Conservation (phyloP, 2,888 invertebrate species). For the Sabatieria punctata region DNA sequence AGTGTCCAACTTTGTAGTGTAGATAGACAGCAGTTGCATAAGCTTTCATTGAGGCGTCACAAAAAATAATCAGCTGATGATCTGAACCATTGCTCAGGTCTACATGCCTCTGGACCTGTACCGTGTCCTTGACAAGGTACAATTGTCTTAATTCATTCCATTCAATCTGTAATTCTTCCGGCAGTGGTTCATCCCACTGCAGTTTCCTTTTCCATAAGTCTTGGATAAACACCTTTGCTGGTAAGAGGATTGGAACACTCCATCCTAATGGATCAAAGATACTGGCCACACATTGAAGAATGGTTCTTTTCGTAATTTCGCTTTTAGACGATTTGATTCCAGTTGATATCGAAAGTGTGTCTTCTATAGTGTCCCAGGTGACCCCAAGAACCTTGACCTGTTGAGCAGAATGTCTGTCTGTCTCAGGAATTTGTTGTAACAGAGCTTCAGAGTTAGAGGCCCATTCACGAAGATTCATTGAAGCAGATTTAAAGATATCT, state of each 20-base stretch:
- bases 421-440: background rate
- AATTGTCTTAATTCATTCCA: background rate
- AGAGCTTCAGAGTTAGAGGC: background rate
- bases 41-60: slow-evolving; percentile 15
- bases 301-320: slow-evolving; percentile 10
- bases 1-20: background rate
- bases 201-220: slow-evolving; percentile 15
- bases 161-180: slow-evolving; percentile 4
- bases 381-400: slow-evolving; percentile 6
- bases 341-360: background rate
- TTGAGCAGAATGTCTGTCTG: background rate
- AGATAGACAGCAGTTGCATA: slow-evolving; percentile 16
- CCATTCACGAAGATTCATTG: slow-evolving; percentile 10
- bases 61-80: slow-evolving; percentile 13
- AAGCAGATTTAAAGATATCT: slow-evolving; percentile 8
- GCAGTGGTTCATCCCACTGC: slow-evolving; percentile 17
- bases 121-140: background rate
- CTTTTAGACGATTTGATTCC: background rate
- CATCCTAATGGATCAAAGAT: slow-evolving; percentile 16
- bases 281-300: slow-evolving; percentile 13
- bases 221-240: slow-evolving; percentile 18
- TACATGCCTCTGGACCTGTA: background rate
- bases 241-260: slow-evolving; percentile 9
- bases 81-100: background rate
- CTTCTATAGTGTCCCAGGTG: slow-evolving; percentile 1